phyloP scores from a whole-genome alignment of 2,797 vertebrate species.

The Pyrrhura leucotis region DNA sequence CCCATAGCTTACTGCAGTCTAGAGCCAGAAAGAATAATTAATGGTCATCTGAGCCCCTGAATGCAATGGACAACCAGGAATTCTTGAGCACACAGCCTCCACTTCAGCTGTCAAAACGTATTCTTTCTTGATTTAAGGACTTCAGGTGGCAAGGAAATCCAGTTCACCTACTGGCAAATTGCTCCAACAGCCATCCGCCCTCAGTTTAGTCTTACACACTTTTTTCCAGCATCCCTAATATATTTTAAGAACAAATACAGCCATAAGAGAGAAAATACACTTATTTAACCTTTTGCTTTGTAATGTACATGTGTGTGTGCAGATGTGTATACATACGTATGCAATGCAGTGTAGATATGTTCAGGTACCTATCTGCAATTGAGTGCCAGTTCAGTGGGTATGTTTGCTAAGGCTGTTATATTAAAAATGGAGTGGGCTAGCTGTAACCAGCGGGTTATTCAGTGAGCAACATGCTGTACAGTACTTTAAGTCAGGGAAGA shows the following conservation, averaged over 20 bases:
- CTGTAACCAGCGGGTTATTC: background rate
- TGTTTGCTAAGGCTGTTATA: slow-evolving; percentile 18
- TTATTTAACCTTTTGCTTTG: background rate
- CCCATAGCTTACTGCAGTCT: background rate
- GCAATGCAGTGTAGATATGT: background rate
- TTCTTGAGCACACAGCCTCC: background rate
- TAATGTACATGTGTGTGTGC: background rate
- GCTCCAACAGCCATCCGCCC: background rate
- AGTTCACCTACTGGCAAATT: background rate
- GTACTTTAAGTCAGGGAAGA: slow-evolving; percentile 15
- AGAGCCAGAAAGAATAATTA: background rate
- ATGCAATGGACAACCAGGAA: background rate
- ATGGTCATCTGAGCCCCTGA: background rate
- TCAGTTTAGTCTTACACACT: background rate
- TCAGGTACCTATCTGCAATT: background rate
- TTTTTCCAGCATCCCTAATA: background rate
- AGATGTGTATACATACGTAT: background rate
- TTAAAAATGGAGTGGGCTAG: background rate
- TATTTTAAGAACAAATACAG: background rate
- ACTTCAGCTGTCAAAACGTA: background rate
- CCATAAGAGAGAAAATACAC: slow-evolving; percentile 1
- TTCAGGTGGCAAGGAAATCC: background rate
- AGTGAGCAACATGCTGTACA: background rate
- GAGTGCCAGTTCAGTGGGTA: background rate
- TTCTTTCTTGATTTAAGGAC: slow-evolving; percentile 9